Evolutionary conservation across 2,797 vertebrate species (phyloP).

Genomic region (Pelodytes ibericus): DNA sequence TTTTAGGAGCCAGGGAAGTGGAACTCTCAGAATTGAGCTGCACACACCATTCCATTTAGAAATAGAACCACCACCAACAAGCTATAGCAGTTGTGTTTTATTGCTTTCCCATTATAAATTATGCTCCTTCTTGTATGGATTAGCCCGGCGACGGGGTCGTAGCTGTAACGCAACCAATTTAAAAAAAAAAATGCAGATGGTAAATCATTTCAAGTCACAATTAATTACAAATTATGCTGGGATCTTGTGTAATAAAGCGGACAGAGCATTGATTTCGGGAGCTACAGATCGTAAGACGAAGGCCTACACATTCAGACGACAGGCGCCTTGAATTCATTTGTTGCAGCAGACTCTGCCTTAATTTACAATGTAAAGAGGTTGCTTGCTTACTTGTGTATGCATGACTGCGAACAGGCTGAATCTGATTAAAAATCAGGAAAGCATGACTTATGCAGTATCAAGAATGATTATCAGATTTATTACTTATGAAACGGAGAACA

Average conservation of each 20-base stretch:
- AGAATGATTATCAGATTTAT: conserved; percentile 47
- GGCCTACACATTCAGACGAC: conserved; percentile 5
- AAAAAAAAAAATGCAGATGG: conserved; percentile 24
- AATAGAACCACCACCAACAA: no score
- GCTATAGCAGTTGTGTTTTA: no score
- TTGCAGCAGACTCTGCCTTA: conserved; percentile 20
- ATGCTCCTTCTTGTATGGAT: conserved; percentile 35
- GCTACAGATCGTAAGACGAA: conserved; percentile 7
- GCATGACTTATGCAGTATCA: conserved; percentile 44
- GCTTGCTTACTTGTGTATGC: conserved; percentile 52
- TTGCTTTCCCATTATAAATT: conserved; percentile 28
- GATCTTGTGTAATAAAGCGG: conserved; percentile 25
- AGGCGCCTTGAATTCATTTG: conserved; percentile 24
- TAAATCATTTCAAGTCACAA: conserved; percentile 5
- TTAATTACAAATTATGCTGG: conserved; percentile 20
- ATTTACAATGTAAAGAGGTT: conserved; percentile 49
- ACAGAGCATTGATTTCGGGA: background rate
- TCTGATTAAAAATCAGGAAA: conserved; percentile 51
- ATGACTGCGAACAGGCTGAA: conserved; percentile 32
- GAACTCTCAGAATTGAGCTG: no score
- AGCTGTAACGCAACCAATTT: background rate
- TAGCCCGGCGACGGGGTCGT: conserved; percentile 32
- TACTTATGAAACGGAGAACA: conserved; percentile 24
- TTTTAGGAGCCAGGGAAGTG: no score
- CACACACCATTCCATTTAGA: no score